Conservation (phyloP, 2,888 invertebrate genomes). For the Bugulina stolonifera region DNA sequence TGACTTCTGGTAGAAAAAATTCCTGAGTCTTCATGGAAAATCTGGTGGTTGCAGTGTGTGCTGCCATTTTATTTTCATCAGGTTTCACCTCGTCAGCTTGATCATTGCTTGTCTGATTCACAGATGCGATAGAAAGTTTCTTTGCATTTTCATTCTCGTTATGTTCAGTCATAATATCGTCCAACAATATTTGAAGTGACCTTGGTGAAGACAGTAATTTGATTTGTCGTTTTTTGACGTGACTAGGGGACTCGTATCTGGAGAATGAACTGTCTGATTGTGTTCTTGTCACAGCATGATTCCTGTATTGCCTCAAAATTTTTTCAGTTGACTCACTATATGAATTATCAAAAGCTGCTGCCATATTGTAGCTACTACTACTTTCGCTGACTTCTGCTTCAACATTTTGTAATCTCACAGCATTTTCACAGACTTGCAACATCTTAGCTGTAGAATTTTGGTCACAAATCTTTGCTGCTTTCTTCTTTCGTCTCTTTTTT, state of each 20-base stretch:
- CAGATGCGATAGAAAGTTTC: too few species aligned
- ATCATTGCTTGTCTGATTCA: background rate
- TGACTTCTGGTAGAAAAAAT: background rate
- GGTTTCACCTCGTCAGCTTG: background rate
- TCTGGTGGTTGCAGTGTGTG: background rate
- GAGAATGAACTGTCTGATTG: background rate
- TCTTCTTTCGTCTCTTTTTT: too few species aligned
- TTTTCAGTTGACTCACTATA: background rate
- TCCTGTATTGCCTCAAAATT: too few species aligned
- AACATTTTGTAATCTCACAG: background rate
- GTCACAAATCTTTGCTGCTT: too few species aligned
- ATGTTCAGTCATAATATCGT: background rate
- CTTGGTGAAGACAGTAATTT: background rate
- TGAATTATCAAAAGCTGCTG: background rate
- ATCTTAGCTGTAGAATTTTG: too few species aligned
- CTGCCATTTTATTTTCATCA: background rate
- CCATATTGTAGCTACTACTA: background rate
- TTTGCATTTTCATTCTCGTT: background rate
- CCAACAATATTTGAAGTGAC: background rate
- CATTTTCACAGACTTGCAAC: too few species aligned
- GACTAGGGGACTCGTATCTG: background rate
- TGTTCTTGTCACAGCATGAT: background rate
- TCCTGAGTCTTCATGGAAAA: background rate
- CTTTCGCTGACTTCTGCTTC: background rate
- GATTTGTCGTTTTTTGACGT: too few species aligned